Evolutionary conservation across 1,140 invertebrate genomes (phyloP).

Genomic region (Micrasema longulum): DNA sequence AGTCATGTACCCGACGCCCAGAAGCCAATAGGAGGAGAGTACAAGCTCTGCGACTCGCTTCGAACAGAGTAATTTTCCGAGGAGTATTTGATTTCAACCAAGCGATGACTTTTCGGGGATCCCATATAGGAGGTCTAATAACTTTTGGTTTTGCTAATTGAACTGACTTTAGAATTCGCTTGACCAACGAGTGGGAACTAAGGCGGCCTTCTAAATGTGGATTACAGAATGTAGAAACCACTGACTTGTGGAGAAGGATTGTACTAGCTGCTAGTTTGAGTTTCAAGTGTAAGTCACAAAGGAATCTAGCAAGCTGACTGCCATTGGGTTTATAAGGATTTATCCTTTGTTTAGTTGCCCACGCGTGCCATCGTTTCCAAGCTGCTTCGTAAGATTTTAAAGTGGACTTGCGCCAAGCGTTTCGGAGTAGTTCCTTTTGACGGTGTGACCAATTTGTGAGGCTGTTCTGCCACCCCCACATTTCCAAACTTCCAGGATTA

Average conservation of each 20-base stretch:
- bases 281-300: slow-evolving; percentile 18
- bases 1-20: slow-evolving; percentile 56
- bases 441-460: neutral
- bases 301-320: slow-evolving; percentile 10
- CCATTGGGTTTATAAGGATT: slow-evolving; percentile 49
- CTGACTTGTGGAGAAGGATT: neutral
- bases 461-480: neutral
- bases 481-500: slow-evolving; percentile 1
- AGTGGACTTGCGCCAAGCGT: neutral
- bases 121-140: neutral
- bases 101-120: neutral
- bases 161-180: neutral
- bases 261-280: slow-evolving; percentile 31
- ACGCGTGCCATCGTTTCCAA: neutral
- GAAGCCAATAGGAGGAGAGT: slow-evolving; percentile 55
- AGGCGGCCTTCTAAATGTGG: slow-evolving; percentile 2
- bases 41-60: slow-evolving; percentile 54
- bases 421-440: neutral
- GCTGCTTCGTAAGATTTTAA: neutral
- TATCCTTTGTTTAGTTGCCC: slow-evolving; percentile 26
- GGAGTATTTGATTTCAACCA: slow-evolving; percentile 4
- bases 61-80: slow-evolving; percentile 42
- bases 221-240: slow-evolving; percentile 2
- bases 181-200: neutral
- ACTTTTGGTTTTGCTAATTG: neutral